Conservation (phyloP, 2,797 vertebrate species). For the Dromococcyx pavoninus region DNA sequence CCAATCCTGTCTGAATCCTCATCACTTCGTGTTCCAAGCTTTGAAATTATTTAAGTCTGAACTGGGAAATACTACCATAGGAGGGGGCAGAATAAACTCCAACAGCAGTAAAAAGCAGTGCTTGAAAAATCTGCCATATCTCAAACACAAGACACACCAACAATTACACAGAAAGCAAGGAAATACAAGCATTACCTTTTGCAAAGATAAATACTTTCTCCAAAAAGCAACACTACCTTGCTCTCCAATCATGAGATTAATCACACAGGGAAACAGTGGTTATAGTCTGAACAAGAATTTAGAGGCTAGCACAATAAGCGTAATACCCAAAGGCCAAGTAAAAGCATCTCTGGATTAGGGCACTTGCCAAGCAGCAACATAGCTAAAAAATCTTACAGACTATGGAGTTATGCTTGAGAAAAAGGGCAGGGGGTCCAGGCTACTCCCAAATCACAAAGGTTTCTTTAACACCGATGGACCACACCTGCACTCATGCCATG, state of each 20-base stretch:
- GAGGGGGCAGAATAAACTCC: background rate
- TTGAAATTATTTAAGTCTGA: background rate
- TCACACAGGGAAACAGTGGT: background rate
- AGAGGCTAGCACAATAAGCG: background rate
- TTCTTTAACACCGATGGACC: background rate
- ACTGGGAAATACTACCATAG: background rate
- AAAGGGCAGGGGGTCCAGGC: background rate
- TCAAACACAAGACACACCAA: rapidly evolving
- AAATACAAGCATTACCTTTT: background rate
- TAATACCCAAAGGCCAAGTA: background rate
- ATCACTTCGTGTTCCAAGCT: background rate
- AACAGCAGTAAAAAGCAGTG: background rate
- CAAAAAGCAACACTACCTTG: background rate
- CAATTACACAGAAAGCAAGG: background rate
- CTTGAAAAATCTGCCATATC: background rate
- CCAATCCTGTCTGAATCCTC: background rate
- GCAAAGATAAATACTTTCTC: background rate
- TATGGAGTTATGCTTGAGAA: background rate
- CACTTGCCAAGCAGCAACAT: background rate
- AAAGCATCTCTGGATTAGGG: background rate
- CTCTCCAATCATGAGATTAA: background rate
- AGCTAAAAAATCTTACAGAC: background rate
- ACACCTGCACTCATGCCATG: rapidly evolving
- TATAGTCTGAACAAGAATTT: background rate
- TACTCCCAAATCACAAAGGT: background rate